These are phyloP conservation scores for Prosopocoilus inquinatus DNA, from an alignment of 2,888 invertebrate species.

Conservation along the genomic window DNA sequence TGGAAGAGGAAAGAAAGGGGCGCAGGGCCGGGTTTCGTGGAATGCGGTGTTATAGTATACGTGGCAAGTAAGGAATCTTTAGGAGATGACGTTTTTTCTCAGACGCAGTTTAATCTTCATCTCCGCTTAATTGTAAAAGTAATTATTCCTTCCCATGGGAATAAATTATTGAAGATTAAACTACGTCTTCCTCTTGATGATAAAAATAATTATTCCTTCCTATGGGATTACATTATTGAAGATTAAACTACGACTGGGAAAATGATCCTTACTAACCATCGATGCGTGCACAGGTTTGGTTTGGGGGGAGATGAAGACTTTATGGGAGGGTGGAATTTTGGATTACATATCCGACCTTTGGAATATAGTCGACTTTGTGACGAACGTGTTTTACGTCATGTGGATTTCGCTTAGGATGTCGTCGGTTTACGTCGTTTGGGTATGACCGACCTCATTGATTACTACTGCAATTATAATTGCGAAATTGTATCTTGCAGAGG, in stretches of 20 bases:
- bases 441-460: no score
- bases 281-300: conserved; percentile 70
- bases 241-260: no score
- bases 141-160: no score
- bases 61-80: conserved; percentile 66
- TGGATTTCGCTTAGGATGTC: conserved; percentile 88
- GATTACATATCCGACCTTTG: conserved; percentile 95
- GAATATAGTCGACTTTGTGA: conserved; percentile 98
- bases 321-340: conserved; percentile 86
- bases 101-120: background rate
- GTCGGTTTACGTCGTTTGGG: conserved; percentile 87
- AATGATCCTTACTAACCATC: no score
- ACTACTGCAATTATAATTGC: no score
- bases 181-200: no score
- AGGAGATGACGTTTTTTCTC: conserved; percentile 23
- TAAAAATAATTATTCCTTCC: no score
- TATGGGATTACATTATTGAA: no score
- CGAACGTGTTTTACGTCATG: conserved; percentile 92
- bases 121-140: no score
- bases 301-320: conserved; percentile 87
- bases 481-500: conserved; percentile 56
- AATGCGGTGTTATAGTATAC: conserved; percentile 81
- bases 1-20: conserved; percentile 80
- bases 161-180: no score
- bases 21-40: conserved; percentile 75